A percentile compares a stretch with the other conserved stretches of the same genome.
Evolutionary conservation across 2,888 invertebrate genomes (phyloP).

Genomic region (Idaea biselata): DNA sequence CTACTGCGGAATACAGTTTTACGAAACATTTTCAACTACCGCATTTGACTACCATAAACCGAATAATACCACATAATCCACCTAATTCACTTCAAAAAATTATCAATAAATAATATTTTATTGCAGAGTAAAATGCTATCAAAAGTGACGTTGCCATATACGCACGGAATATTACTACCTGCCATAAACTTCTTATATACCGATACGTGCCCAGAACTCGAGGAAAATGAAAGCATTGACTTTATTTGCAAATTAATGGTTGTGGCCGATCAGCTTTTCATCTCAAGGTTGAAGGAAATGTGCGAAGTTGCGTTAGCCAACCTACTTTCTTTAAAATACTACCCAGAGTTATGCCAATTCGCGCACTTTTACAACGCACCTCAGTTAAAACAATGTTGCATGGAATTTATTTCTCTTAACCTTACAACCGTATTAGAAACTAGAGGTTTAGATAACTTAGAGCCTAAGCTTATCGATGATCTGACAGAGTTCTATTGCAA

Average conservation of each 20-base stretch:
- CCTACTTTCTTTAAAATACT: constrained; percentile 87
- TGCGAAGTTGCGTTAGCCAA: constrained; percentile 85
- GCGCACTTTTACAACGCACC: constrained; percentile 88
- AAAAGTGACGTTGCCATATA: constrained; percentile 81
- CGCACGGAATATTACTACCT: constrained; percentile 81
- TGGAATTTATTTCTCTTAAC: constrained; percentile 90
- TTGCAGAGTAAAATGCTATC: constrained; percentile 77
- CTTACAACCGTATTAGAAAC: constrained; percentile 86
- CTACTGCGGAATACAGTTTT: neutral
- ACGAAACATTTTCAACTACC: neutral
- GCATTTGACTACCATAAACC: neutral
- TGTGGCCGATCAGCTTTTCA: constrained; percentile 90
- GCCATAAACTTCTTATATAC: constrained; percentile 89
- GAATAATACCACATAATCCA: neutral
- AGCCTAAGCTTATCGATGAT: constrained; percentile 81
- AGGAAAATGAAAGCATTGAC: constrained; percentile 84
- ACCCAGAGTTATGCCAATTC: constrained; percentile 87
- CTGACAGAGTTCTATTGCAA: constrained; percentile 85
- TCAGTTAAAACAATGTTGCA: constrained; percentile 85
- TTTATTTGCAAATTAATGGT: constrained; percentile 87
- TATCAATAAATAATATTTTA: constrained; percentile 16
- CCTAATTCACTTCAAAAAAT: constrained; percentile 9
- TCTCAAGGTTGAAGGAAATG: constrained; percentile 85
- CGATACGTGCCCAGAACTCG: constrained; percentile 81
- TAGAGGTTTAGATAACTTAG: constrained; percentile 83